A percentile compares a stretch with the other conserved stretches of the same genome.
phyloP scores from a whole-genome alignment of 1,140 invertebrate genomes.

The Phenacoccus solenopsis region DNA sequence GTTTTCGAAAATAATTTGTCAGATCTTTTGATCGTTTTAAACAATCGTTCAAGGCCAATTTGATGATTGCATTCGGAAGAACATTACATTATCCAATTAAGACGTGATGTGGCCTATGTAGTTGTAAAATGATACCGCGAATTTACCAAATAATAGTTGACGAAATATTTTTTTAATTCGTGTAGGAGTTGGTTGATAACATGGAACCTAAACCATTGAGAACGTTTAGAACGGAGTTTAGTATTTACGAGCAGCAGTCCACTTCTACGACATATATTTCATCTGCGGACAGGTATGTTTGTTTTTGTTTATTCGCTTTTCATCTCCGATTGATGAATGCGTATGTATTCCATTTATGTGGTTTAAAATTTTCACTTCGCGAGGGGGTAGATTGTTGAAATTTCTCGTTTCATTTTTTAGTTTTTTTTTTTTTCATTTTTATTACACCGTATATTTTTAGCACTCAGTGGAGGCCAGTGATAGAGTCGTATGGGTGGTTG shows the following conservation, averaged over 20 bases:
- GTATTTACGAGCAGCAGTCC: constrained; percentile 36
- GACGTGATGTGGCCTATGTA: neutral
- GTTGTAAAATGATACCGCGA: neutral
- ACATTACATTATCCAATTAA: neutral
- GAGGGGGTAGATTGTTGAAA: too few relatives aligned
- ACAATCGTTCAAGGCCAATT: neutral
- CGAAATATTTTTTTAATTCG: constrained; percentile 26
- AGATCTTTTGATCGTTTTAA: neutral
- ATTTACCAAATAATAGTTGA: neutral
- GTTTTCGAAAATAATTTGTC: too few relatives aligned
- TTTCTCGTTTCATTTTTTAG: too few relatives aligned
- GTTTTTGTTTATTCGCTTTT: neutral
- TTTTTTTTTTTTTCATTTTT: too few relatives aligned
- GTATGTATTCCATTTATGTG: too few relatives aligned
- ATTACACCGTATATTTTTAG: too few relatives aligned
- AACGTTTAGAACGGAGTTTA: constrained; percentile 66
- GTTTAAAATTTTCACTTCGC: too few relatives aligned
- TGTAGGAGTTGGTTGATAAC: constrained; percentile 48
- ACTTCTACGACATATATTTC: neutral
- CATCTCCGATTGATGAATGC: too few relatives aligned
- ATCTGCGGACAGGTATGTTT: neutral
- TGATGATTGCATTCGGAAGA: neutral
- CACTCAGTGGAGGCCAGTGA: too few relatives aligned
- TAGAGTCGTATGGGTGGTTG: too few relatives aligned
- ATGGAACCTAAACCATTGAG: constrained; percentile 56